Evolutionary conservation across 2,113 vertebrate genomes (phyloP), one percentile per base, ranked within the genome.

Genomic region (Gobius niger): DNA sequence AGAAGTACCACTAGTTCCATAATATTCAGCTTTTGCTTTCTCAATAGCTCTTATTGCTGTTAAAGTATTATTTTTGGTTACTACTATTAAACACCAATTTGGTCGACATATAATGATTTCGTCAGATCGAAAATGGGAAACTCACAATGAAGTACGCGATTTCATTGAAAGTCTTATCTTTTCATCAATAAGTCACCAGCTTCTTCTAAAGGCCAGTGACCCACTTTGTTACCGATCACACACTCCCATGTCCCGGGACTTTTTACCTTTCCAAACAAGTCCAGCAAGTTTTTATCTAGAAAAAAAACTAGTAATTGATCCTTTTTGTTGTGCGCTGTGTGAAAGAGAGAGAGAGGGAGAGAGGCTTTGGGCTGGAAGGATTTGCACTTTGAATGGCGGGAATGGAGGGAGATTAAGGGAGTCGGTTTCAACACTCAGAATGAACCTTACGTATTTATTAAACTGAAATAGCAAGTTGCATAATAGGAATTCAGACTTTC

Each of bases 191-290:
- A 52, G 47, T 13, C 53, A 13, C 42, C 65, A 7, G 70, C 42
- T 63, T 69, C 66, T 19, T 41, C 40, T 73, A 61, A 67, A 65
- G 24, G 16, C 59, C 71, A 49, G n/a, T 52, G 19, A 1, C 19
- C 42, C 40, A 10, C 62, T 34, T 44, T 65, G 24, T 57, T 34
- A 40, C 61, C 56, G 46, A 51, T 62, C 44, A 49, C 62, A 63
- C 68, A 19, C 34, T 60, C 60, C 34, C 51, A 40, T 47, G 18
- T 14, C 50, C 3, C n/a, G 53, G 47, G 59, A 75, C 80, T 61
- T 44, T 54, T 60, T 65, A 42, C 15, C 2, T 44, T 40, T 70
- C 44, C 63, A 61, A 83, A 85, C 76, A 18, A 60, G 80, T 81
- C 73, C 7, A 51, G 66, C 76, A 44, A 68, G 82, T 82, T 87